Percentiles rank a stretch among this genome's conserved stretches.
Conservation (phyloP, 2,113 vertebrate genomes). For the Oryzias melastigma region DNA sequence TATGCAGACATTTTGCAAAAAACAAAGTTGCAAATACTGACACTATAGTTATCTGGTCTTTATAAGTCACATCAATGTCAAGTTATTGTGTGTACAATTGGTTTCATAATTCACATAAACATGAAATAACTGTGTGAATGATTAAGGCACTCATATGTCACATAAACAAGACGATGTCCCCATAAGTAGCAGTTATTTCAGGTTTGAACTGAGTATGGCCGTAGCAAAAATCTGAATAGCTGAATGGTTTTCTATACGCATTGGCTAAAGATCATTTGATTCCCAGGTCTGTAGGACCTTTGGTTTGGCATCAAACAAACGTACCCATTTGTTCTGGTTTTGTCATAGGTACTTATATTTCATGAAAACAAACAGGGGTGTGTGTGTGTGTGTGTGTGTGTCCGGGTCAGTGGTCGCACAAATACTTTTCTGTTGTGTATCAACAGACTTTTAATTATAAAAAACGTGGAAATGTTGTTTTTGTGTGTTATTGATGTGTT, state of each 20-base stretch:
- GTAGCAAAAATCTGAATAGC: background rate
- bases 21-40: background rate
- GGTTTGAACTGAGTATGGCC: background rate
- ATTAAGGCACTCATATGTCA: background rate
- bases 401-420: no score
- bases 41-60: background rate
- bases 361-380: background rate
- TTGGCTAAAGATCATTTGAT: no score
- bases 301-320: background rate
- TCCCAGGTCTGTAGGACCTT: background rate
- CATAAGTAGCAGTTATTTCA: background rate
- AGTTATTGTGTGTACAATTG: no score
- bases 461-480: no score
- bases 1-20: background rate
- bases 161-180: conserved; percentile 1
- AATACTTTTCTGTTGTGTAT: no score
- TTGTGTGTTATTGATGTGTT: no score
- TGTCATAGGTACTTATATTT: background rate
- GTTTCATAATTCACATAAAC: background rate
- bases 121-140: no score
- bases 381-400: no score
- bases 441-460: no score
- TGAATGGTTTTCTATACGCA: conserved; percentile 1
- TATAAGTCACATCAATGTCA: no score
- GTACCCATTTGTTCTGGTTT: background rate